Conservation (phyloP, 2,888 invertebrate species). For the Eledona agricola region DNA sequence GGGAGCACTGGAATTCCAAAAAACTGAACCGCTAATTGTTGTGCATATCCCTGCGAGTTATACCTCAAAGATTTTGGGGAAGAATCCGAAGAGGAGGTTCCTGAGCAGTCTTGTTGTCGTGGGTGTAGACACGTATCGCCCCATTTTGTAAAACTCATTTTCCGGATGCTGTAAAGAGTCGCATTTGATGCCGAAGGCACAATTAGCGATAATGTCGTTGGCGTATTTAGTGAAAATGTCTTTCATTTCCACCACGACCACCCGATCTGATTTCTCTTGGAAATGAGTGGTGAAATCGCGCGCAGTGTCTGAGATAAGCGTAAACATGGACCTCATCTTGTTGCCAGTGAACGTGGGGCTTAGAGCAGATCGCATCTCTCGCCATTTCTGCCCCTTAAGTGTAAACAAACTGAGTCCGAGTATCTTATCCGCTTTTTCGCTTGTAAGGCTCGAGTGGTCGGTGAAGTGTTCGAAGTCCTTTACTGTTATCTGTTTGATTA, state of each 20-base stretch:
- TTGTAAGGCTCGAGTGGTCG: slow-evolving; percentile 50
- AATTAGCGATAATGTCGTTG: slow-evolving; percentile 55
- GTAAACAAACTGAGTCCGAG: slow-evolving; percentile 47
- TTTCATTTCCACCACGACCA: slow-evolving; percentile 52
- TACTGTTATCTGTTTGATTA: slow-evolving; percentile 57
- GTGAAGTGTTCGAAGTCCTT: slow-evolving; percentile 60
- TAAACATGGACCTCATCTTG: slow-evolving; percentile 67
- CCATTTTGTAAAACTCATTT: slow-evolving; percentile 55
- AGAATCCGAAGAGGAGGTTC: slow-evolving; percentile 31
- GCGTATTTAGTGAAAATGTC: slow-evolving; percentile 54
- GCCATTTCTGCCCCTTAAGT: slow-evolving; percentile 43
- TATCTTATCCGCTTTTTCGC: slow-evolving; percentile 49
- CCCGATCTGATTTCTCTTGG: slow-evolving; percentile 40
- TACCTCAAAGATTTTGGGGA: slow-evolving; percentile 39
- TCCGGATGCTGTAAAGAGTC: slow-evolving; percentile 54
- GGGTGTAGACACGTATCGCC: slow-evolving; percentile 48
- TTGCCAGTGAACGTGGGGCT: slow-evolving; percentile 68
- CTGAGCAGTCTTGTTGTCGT: slow-evolving; percentile 15
- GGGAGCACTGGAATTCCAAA: slow-evolving; percentile 30
- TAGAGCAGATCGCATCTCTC: slow-evolving; percentile 63
- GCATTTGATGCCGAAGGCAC: slow-evolving; percentile 55
- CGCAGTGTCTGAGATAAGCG: slow-evolving; percentile 60
- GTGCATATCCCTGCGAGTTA: neutral
- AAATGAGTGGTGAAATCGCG: slow-evolving; percentile 50
- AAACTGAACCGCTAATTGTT: slow-evolving; percentile 18